Evolutionary conservation across 2,113 vertebrate species (phyloP).

Genomic region (Equus quagga): DNA sequence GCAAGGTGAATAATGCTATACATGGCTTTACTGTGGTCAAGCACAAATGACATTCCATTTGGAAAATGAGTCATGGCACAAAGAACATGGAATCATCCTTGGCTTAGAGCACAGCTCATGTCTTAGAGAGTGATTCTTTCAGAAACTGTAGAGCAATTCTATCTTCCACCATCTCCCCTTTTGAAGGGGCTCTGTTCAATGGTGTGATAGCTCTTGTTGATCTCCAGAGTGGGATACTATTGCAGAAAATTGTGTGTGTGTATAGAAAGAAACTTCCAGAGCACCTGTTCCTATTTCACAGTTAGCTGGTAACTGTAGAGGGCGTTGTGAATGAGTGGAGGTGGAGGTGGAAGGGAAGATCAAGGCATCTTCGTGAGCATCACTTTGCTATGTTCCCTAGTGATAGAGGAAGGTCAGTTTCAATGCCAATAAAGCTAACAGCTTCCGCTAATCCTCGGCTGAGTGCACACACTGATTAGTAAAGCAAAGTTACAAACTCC

Average conservation of each 20-base stretch:
- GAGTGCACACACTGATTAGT: constrained; percentile 79
- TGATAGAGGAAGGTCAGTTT: constrained; percentile 73
- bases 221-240: background rate
- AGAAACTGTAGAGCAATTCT: background rate
- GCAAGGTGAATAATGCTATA: background rate
- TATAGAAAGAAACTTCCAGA: background rate
- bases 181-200: background rate
- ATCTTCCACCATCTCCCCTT: background rate
- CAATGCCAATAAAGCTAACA: constrained; percentile 74
- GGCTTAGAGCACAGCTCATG: background rate
- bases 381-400: constrained; percentile 47
- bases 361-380: background rate
- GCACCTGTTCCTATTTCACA: background rate
- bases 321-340: background rate
- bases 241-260: background rate
- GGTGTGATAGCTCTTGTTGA: background rate
- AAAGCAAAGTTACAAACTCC: constrained; percentile 78
- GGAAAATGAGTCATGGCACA: background rate
- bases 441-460: constrained; percentile 71
- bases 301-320: constrained; percentile 14
- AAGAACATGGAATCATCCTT: background rate
- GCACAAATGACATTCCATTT: background rate
- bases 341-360: background rate
- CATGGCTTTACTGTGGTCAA: background rate
- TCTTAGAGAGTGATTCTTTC: background rate